A percentile compares a stretch with the other conserved stretches of the same genome.
Conservation (phyloP, 2,797 vertebrate species). For the Malurus splendens region DNA sequence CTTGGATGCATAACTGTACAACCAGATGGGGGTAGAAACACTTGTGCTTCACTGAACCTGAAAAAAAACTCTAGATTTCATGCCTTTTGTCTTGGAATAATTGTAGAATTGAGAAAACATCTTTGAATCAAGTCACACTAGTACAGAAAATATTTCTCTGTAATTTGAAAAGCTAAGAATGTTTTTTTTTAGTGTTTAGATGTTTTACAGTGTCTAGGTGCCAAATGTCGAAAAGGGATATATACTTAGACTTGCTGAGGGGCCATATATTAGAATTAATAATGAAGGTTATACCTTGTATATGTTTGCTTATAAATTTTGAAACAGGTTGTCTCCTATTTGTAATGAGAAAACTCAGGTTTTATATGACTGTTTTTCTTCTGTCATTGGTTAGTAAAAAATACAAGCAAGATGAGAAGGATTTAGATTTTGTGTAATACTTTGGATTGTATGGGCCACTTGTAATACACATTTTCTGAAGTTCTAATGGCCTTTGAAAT, state of each 20-base stretch:
- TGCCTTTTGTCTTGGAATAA: background rate
- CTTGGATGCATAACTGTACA: background rate
- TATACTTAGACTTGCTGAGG: background rate
- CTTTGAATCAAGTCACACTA: background rate
- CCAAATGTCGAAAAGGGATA: background rate
- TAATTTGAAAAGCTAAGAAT: background rate
- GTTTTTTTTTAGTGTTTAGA: background rate
- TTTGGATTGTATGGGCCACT: background rate
- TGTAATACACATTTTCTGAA: background rate
- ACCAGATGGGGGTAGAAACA: background rate
- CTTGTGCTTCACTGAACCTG: background rate
- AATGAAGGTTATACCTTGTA: background rate
- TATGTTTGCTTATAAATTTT: background rate
- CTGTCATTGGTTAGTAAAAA: background rate
- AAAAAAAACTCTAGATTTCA: background rate
- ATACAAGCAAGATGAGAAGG: background rate
- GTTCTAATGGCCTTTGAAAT: background rate
- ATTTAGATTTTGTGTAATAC: background rate
- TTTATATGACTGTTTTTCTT: background rate
- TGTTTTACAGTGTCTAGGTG: background rate
- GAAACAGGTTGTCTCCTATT: background rate
- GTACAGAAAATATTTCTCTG: background rate
- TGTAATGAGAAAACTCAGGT: background rate
- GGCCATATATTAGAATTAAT: background rate
- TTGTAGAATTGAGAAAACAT: background rate